Evolutionary conservation across 2,888 invertebrate genomes (phyloP).

Genomic region (Rugalucina vietnamica): DNA sequence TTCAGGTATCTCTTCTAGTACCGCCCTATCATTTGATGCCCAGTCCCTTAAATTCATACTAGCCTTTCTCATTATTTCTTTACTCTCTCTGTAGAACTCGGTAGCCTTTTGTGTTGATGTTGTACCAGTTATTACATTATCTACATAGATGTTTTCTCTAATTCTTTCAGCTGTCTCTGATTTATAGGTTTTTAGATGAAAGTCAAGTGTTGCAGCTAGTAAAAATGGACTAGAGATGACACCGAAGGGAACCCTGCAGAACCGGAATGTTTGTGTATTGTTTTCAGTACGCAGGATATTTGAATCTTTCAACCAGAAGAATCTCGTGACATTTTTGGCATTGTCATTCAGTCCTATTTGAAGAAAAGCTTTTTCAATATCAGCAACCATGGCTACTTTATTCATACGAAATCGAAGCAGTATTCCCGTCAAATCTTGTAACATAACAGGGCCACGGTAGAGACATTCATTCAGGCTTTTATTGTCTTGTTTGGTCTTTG

Average conservation of each 20-base stretch:
- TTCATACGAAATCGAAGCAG: conserved; percentile 28
- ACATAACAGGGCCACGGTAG: conserved; percentile 24
- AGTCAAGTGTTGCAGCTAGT: conserved; percentile 14
- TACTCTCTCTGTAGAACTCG: neutral
- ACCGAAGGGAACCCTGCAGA: conserved; percentile 29
- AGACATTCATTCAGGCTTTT: conserved; percentile 48
- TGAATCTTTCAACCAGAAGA: conserved; percentile 17
- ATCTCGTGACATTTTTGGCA: conserved; percentile 16
- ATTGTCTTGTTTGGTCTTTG: conserved; percentile 18
- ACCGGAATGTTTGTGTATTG: conserved; percentile 12
- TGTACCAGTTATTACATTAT: conserved; percentile 5
- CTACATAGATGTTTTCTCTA: conserved; percentile 1
- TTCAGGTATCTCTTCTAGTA: neutral
- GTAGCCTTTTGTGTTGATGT: neutral
- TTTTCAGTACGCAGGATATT: neutral
- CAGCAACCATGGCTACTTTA: conserved; percentile 14
- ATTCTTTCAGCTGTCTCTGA: neutral
- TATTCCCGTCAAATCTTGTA: conserved; percentile 35
- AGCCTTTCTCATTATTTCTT: neutral
- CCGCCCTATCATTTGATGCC: neutral
- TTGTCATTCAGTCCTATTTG: conserved; percentile 15
- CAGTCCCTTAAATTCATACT: conserved; percentile 11
- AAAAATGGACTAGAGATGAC: conserved; percentile 28
- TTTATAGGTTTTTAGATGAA: neutral
- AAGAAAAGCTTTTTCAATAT: conserved; percentile 35